Conservation (phyloP, 1,140 invertebrate genomes). For the Heliconius hewitsoni region DNA sequence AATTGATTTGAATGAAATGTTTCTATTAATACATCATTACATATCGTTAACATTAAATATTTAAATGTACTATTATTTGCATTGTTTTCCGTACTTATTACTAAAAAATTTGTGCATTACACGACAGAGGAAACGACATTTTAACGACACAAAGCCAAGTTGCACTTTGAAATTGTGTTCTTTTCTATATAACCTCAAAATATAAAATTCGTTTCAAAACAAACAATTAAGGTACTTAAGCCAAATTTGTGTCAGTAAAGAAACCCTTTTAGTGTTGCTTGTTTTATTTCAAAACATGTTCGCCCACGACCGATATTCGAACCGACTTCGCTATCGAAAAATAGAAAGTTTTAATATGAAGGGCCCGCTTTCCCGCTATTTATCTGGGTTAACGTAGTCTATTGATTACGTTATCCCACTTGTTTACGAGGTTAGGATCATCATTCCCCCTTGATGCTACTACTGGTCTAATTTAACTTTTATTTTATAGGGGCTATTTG, state of each 20-base stretch:
- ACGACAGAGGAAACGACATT: no score
- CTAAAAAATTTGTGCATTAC: no score
- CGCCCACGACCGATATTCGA: slow-evolving; percentile 71
- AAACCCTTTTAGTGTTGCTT: slow-evolving; percentile 34
- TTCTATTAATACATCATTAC: background rate
- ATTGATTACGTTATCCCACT: slow-evolving; percentile 43
- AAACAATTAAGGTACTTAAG: slow-evolving; percentile 28
- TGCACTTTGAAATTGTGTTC: no score
- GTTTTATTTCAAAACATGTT: slow-evolving; percentile 59
- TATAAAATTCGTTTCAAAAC: slow-evolving; percentile 5
- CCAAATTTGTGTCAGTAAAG: slow-evolving; percentile 35
- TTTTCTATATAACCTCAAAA: background rate
- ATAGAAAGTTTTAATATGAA: slow-evolving; percentile 75
- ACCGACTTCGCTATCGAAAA: slow-evolving; percentile 71
- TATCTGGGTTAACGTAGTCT: slow-evolving; percentile 67
- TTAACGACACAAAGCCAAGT: no score
- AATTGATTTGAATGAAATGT: background rate
- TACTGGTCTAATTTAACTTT: slow-evolving; percentile 33
- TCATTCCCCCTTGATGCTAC: slow-evolving; percentile 33
- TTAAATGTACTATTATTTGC: no score
- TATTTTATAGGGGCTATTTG: slow-evolving; percentile 32
- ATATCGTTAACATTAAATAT: background rate
- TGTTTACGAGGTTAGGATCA: slow-evolving; percentile 40
- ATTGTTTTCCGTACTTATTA: no score
- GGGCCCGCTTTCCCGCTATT: slow-evolving; percentile 68